phyloP scores from a whole-genome alignment of 2,797 vertebrate species.

The Pseudocheirus occidentalis region DNA sequence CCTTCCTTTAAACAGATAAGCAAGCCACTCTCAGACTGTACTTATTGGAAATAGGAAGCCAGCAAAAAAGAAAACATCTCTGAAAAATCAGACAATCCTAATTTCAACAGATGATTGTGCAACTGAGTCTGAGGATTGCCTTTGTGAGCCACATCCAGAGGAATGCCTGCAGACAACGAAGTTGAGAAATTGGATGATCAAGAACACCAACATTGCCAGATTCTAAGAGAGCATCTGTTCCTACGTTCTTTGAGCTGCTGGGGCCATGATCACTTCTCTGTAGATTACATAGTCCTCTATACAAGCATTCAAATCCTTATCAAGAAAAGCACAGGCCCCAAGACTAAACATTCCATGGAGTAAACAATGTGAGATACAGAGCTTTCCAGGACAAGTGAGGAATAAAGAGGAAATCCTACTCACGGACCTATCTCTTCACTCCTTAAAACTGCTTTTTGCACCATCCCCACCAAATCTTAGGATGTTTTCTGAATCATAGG shows the following conservation, averaged over 20 bases:
- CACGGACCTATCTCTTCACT: background rate
- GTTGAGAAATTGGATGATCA: slow-evolving; percentile 5
- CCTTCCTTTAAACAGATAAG: background rate
- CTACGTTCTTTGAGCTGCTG: background rate
- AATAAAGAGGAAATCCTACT: background rate
- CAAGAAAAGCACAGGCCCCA: background rate
- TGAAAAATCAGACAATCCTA: background rate
- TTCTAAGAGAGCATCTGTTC: slow-evolving; percentile 30
- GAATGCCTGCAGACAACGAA: slow-evolving; percentile 6
- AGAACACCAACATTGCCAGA: background rate
- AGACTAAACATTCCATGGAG: background rate
- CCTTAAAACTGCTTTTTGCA: background rate
- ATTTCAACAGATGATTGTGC: slow-evolving; percentile 1
- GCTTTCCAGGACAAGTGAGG: background rate
- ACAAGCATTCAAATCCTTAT: background rate
- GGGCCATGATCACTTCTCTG: background rate
- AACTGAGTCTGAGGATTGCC: background rate
- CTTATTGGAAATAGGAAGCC: slow-evolving; percentile 50
- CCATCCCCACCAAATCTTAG: background rate
- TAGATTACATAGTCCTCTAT: background rate
- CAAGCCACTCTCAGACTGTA: background rate
- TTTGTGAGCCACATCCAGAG: slow-evolving; percentile 18
- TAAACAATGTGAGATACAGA: background rate
- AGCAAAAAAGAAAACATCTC: slow-evolving; percentile 12
- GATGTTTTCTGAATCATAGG: slow-evolving; percentile 21